phyloP scores from a whole-genome alignment of 2,888 invertebrate genomes.

The Ormyrus nitidulus region DNA sequence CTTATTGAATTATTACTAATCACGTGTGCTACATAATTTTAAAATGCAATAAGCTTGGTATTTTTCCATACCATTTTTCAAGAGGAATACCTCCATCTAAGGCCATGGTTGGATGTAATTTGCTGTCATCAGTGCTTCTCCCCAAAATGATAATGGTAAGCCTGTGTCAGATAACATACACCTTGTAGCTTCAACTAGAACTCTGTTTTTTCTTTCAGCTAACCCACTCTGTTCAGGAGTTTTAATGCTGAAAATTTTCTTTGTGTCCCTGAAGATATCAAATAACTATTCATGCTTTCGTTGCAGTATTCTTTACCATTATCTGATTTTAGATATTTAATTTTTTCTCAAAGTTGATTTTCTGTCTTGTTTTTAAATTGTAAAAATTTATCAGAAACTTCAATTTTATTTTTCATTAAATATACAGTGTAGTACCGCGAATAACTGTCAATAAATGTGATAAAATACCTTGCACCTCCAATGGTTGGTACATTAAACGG shows the following conservation, averaged over 20 bases:
- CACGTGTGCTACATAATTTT: too few relatives aligned
- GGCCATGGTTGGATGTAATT: too few relatives aligned
- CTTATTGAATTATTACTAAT: too few relatives aligned
- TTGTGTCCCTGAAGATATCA: slow-evolving; percentile 61
- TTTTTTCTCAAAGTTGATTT: slow-evolving; percentile 28
- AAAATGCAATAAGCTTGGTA: too few relatives aligned
- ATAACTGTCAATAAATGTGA: slow-evolving; percentile 68
- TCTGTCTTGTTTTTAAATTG: slow-evolving; percentile 24
- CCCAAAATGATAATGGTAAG: slow-evolving; percentile 58
- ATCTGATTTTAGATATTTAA: slow-evolving; percentile 58
- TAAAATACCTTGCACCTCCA: slow-evolving; percentile 61
- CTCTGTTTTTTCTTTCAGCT: slow-evolving; percentile 60
- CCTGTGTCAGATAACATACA: slow-evolving; percentile 59
- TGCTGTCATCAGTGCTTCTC: slow-evolving; percentile 59
- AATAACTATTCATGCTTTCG: slow-evolving; percentile 53
- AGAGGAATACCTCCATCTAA: too few relatives aligned
- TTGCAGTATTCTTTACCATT: slow-evolving; percentile 63
- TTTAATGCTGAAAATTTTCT: slow-evolving; percentile 58
- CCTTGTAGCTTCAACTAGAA: slow-evolving; percentile 57
- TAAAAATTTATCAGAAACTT: slow-evolving; percentile 39
- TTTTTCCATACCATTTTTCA: too few relatives aligned
- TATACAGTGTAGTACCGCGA: slow-evolving; percentile 58
- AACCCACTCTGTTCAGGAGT: slow-evolving; percentile 61
- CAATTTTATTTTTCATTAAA: slow-evolving; percentile 46
- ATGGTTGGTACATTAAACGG: slow-evolving; percentile 62